These are phyloP conservation scores for Vidua macroura DNA, from an alignment of 2,113 vertebrate genomes.

Conservation along the genomic window DNA sequence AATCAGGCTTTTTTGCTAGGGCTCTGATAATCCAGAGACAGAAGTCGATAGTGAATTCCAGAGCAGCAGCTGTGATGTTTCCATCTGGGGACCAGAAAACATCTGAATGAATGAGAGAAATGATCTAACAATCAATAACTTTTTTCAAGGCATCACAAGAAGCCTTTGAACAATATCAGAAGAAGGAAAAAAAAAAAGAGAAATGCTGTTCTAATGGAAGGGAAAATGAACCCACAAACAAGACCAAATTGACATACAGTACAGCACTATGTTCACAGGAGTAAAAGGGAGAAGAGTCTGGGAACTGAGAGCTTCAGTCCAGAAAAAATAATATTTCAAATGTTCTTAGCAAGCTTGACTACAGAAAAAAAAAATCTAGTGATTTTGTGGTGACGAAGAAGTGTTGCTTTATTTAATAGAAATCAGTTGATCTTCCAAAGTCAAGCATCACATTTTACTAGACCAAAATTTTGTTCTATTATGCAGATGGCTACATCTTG, in stretches of 20 bases:
- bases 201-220: conserved; percentile 62
- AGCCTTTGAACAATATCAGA: conserved; percentile 71
- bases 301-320: conserved; percentile 1
- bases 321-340: conserved; percentile 11
- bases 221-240: conserved; percentile 63
- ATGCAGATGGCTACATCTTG: neutral
- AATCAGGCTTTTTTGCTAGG: conserved; percentile 31
- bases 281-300: conserved; percentile 16
- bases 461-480: neutral
- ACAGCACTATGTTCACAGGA: conserved; percentile 7
- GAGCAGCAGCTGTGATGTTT: conserved; percentile 64
- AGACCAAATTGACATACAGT: conserved; percentile 50
- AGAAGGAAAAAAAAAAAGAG: neutral
- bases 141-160: conserved; percentile 70
- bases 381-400: neutral
- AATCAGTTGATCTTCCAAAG: neutral
- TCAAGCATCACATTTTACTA: neutral
- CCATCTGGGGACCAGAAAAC: conserved; percentile 72
- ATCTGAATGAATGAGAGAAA: conserved; percentile 70
- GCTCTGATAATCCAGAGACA: conserved; percentile 64
- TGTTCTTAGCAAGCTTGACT: neutral
- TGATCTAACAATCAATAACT: conserved; percentile 71
- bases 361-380: neutral
- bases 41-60: conserved; percentile 66
- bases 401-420: neutral